Conservation (phyloP, 2,113 vertebrate species). For the Eolophus roseicapilla region DNA sequence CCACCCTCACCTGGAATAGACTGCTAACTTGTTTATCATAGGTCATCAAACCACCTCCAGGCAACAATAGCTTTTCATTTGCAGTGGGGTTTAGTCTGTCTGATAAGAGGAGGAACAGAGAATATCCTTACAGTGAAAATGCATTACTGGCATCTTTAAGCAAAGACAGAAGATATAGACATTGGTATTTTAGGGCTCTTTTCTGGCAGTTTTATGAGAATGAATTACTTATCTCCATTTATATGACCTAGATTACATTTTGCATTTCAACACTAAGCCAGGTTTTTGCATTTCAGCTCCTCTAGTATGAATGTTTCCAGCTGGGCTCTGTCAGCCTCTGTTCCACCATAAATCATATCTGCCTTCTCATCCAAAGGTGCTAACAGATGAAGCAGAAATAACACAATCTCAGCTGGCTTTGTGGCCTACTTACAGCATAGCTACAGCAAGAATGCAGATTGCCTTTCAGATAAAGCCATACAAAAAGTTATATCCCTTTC, state of each 20-base stretch:
- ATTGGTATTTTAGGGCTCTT: not conserved
- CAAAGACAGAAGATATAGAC: not conserved
- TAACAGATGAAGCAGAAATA: conserved; percentile 70
- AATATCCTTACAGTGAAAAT: not conserved
- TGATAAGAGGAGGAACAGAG: not conserved
- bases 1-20: not conserved
- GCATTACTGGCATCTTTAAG: not conserved
- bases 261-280: conserved; percentile 72
- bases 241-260: conserved; percentile 70
- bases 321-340: conserved; percentile 61
- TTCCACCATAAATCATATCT: conserved; percentile 74
- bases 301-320: conserved; percentile 39
- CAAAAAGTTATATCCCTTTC: not conserved
- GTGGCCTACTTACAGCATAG: conserved; percentile 52
- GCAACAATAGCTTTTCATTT: not conserved
- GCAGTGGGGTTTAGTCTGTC: not conserved
- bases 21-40: not conserved
- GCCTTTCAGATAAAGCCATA: not conserved
- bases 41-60: not conserved
- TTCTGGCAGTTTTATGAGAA: not conserved
- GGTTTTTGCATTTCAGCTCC: conserved; percentile 61
- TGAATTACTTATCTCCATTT: conserved; percentile 28
- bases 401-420: conserved; percentile 54
- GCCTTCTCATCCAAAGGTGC: conserved; percentile 63
- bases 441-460: not conserved